phyloP scores from a whole-genome alignment of 2,797 vertebrate genomes.

The Crenichthys baileyi region DNA sequence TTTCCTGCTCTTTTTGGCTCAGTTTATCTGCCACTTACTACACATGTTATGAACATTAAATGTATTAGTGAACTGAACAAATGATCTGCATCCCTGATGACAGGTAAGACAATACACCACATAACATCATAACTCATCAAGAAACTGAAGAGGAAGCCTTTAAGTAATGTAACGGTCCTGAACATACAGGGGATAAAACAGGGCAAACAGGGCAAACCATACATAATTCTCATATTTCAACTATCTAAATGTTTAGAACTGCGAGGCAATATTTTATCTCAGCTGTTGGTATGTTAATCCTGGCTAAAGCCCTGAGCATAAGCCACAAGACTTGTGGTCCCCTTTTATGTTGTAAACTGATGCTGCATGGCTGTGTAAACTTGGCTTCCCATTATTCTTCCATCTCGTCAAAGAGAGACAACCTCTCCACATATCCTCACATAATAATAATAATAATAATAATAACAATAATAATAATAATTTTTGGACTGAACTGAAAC shows the following conservation, averaged over 20 bases:
- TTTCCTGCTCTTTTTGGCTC: not conserved
- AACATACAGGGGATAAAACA: not conserved
- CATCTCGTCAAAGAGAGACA: constrained; percentile 28
- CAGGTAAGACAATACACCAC: constrained; percentile 11
- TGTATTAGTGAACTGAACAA: not conserved
- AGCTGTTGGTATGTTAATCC: constrained; percentile 18
- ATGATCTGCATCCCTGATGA: not conserved
- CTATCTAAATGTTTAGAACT: not conserved
- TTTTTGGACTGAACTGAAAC: constrained; percentile 2
- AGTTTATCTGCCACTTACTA: constrained; percentile 7
- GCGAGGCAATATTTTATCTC: not conserved
- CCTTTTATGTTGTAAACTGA: constrained; percentile 56
- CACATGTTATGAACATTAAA: constrained; percentile 10
- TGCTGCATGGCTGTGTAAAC: constrained; percentile 69
- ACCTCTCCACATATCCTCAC: constrained; percentile 2
- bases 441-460: constrained; percentile 17
- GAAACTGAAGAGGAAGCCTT: not conserved
- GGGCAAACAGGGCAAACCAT: not conserved
- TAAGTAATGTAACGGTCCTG: not conserved
- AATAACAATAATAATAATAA: constrained; percentile 28
- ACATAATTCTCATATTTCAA: not conserved
- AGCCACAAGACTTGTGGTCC: constrained; percentile 43
- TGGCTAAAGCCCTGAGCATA: constrained; percentile 32
- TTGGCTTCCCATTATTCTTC: constrained; percentile 38
- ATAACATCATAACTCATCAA: not conserved